Base-by-base conservation (phyloP, 1,140 invertebrate species). In the Telenomus remus region DNA sequence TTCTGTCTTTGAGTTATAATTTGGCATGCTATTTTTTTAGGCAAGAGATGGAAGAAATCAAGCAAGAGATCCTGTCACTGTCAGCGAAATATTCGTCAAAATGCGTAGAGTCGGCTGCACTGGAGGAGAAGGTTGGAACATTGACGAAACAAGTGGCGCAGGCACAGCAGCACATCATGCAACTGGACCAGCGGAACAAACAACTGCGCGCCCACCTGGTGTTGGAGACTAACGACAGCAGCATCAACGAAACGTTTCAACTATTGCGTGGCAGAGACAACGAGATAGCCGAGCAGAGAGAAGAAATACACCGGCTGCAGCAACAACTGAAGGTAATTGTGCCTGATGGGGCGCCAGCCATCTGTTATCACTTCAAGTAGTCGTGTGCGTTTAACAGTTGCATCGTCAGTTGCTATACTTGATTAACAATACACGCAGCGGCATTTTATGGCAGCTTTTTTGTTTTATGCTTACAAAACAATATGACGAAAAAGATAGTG, bases 51-150 rank as follows among this genome's bases (percentile, higher is more conserved):
- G 92, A 94, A 79, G 93, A 94, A 82, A 94, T 97, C 50, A 93
- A 94, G 68, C 90, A 92, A 70, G 95, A 97, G 85, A 94, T 98
- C 79, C 87, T 96, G 14, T 95, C 95, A 11, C 89, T 98, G 48
- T 96, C 95, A 0, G 94, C 97, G 73, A 95, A 96, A 80, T 96
- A 97, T 86, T 96, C 95, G 0, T 91, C 95, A 8, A 97, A 97
- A 84, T 97, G 96, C 87, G 91, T 97, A 47, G 95, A 97, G 85
- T 94, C 95, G 10, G 94, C 95, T 0, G 92, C 93, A 14, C 85
- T 97, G 42, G 95, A 96, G 81, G 95, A 97, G 84, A 93, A 95
- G 82, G 89, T 97, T 15, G 91, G 93, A 51, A 87, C 90, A 27
- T 90, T 94, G 54, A 93, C 91, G n/a, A 92, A 93, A 75, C 94